phyloP scores from a whole-genome alignment of 2,888 invertebrate genomes.

The Cecidostiba fungosa region DNA sequence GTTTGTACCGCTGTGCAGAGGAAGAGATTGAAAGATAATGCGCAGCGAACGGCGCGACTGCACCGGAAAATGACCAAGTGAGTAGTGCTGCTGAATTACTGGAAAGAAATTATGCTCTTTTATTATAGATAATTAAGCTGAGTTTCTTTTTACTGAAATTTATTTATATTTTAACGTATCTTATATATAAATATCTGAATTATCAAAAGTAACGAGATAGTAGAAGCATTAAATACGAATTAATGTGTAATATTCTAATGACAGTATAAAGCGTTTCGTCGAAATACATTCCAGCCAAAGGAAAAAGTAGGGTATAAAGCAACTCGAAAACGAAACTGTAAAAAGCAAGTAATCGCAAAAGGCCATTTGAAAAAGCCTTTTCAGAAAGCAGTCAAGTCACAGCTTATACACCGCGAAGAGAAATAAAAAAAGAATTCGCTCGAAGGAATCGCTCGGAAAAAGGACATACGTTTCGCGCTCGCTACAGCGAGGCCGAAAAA shows the following conservation, averaged over 20 bases:
- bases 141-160: no score
- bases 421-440: not conserved
- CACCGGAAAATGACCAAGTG: conserved; percentile 41
- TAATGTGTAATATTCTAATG: no score
- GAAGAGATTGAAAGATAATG: conserved; percentile 32
- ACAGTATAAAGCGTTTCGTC: no score
- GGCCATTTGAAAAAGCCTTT: not conserved
- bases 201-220: no score
- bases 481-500: not conserved
- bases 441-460: not conserved
- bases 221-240: no score
- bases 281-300: no score
- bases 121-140: no score
- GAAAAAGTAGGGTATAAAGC: no score
- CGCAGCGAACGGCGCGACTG: not conserved
- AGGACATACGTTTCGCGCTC: not conserved
- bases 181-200: no score
- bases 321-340: not conserved
- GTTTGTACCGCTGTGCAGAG: not conserved
- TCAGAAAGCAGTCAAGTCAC: not conserved
- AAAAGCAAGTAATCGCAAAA: not conserved
- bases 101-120: not conserved
- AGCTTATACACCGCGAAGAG: not conserved
- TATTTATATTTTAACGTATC: no score
- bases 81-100: not conserved